phyloP scores from a whole-genome alignment of 2,888 invertebrate species.

The Pollenia griseotomentosa region DNA sequence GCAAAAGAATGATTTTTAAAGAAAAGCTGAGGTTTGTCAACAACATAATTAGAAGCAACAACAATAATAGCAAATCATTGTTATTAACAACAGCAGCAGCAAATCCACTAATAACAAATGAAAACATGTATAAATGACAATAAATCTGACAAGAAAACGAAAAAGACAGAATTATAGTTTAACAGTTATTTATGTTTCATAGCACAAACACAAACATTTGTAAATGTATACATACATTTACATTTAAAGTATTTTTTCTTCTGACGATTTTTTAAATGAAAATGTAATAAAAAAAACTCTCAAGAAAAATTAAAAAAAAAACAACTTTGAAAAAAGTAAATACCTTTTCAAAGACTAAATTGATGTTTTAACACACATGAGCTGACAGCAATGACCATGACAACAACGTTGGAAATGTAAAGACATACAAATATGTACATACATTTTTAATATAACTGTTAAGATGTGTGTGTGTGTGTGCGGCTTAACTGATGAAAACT shows the following conservation, averaged over 20 bases:
- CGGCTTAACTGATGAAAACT: too few relatives aligned
- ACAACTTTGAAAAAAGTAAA: not conserved
- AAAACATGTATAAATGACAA: constrained; percentile 10
- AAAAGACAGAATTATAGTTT: not conserved
- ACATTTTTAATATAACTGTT: not conserved
- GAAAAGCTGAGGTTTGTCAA: constrained; percentile 17
- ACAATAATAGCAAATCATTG: too few relatives aligned
- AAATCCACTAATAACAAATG: not conserved
- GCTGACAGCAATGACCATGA: constrained; percentile 10
- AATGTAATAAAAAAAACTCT: not conserved
- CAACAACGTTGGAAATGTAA: not conserved
- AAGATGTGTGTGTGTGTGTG: not conserved
- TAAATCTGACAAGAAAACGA: not conserved
- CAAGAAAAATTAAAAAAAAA: not conserved
- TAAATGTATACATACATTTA: too few relatives aligned
- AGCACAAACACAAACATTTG: not conserved
- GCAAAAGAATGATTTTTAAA: not conserved
- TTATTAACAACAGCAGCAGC: not conserved
- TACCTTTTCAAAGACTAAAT: not conserved
- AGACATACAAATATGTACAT: not conserved
- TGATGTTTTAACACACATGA: constrained; percentile 16
- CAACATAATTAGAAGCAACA: not conserved
- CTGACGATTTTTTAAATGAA: not conserved
- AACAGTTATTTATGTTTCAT: constrained; percentile 9
- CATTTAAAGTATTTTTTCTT: not conserved